Evolutionary conservation across 1,140 invertebrate genomes (phyloP).

Genomic region (Anoplophora glabripennis): DNA sequence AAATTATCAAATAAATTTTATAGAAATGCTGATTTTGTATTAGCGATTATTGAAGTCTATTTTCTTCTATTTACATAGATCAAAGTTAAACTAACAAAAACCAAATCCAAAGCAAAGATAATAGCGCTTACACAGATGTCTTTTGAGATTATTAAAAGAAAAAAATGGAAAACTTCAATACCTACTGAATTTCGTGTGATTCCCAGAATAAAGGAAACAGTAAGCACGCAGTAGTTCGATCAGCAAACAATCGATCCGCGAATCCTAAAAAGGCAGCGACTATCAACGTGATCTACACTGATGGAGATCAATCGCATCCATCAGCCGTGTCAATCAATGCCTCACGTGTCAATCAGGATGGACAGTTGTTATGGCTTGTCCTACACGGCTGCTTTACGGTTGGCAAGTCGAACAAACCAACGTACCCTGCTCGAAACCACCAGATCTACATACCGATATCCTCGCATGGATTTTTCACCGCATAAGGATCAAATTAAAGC

Average conservation of each 20-base stretch:
- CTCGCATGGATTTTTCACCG: slow-evolving; percentile 8
- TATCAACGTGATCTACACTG: slow-evolving; percentile 47
- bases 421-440: not conserved
- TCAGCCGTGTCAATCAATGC: slow-evolving; percentile 43
- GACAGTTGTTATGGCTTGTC: slow-evolving; percentile 47
- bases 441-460: slow-evolving; percentile 16
- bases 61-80: no score
- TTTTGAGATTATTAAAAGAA: slow-evolving; percentile 3
- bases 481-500: slow-evolving; percentile 17
- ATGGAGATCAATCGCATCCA: slow-evolving; percentile 48
- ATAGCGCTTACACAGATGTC: no score
- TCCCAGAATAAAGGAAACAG: slow-evolving; percentile 10
- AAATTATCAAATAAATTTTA: no score
- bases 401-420: slow-evolving; percentile 5
- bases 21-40: no score
- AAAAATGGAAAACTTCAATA: not conserved
- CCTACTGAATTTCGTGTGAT: slow-evolving; percentile 9
- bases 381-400: slow-evolving; percentile 40
- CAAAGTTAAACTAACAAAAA: no score
- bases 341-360: slow-evolving; percentile 45
- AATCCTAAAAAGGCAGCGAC: slow-evolving; percentile 33
- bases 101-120: no score
- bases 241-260: slow-evolving; percentile 27
- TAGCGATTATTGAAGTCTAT: no score
- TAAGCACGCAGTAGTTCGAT: not conserved